phyloP scores from a whole-genome alignment of 1,140 invertebrate species.

The Lepidurus packardi region DNA sequence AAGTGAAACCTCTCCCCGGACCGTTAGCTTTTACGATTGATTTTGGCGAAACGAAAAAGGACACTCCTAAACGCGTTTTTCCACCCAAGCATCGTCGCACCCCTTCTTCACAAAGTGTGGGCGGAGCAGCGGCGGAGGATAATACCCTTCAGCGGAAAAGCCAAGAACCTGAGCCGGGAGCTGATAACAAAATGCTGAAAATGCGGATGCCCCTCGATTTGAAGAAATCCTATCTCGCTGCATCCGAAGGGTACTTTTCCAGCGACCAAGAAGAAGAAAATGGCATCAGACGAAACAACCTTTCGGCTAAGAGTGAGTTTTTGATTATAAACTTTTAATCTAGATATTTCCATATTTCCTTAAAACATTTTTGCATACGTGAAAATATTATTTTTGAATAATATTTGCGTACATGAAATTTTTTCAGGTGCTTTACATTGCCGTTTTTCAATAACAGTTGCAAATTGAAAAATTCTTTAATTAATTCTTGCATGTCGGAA shows the following conservation, averaged over 20 bases:
- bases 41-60: slow-evolving; percentile 32
- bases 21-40: slow-evolving; percentile 34
- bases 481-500: background rate
- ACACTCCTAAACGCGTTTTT: slow-evolving; percentile 28
- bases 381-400: too few relatives aligned
- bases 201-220: slow-evolving; percentile 26
- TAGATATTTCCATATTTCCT: too few relatives aligned
- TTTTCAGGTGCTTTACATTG: too few relatives aligned
- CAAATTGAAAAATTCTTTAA: too few relatives aligned
- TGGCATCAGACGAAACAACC: slow-evolving; percentile 35
- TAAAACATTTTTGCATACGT: too few relatives aligned
- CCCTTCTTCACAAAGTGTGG: slow-evolving; percentile 7
- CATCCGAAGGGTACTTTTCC: slow-evolving; percentile 61
- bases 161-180: slow-evolving; percentile 6
- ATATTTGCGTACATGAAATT: too few relatives aligned
- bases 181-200: background rate
- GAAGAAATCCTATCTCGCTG: background rate
- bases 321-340: background rate
- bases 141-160: slow-evolving; percentile 25
- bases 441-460: too few relatives aligned
- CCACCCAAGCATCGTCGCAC: slow-evolving; percentile 23
- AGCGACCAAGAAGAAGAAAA: slow-evolving; percentile 57
- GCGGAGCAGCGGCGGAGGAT: background rate
- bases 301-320: slow-evolving; percentile 36
- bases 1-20: slow-evolving; percentile 25